Conservation (phyloP, 2,113 vertebrate species). For the Notiomystis cincta region DNA sequence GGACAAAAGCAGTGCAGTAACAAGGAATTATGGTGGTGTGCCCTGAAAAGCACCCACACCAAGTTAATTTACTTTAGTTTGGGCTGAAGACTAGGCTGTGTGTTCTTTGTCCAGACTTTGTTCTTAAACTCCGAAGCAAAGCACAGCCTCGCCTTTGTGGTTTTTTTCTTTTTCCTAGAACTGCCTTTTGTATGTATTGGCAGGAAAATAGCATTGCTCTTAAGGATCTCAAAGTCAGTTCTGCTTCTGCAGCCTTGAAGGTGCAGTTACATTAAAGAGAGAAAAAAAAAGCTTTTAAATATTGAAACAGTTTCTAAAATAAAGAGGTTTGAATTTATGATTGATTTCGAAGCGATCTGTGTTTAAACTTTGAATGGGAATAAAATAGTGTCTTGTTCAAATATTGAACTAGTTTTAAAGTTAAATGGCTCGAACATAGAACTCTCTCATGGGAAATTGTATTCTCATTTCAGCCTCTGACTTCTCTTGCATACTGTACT, state of each 20-base stretch:
- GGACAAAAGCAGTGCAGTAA: neutral
- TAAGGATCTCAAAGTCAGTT: constrained; percentile 40
- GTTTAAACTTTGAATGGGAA: constrained; percentile 53
- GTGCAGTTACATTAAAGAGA: constrained; percentile 4
- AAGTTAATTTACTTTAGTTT: neutral
- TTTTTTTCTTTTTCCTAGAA: constrained; percentile 29
- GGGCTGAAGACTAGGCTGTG: neutral
- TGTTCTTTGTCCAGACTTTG: constrained; percentile 36
- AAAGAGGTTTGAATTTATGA: constrained; percentile 52
- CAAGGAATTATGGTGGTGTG: neutral
- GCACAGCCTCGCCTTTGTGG: constrained; percentile 37
- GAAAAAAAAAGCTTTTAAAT: neutral
- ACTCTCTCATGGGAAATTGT: constrained; percentile 58
- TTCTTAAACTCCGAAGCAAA: constrained; percentile 50
- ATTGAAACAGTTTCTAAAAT: constrained; percentile 51
- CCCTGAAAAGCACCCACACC: neutral
- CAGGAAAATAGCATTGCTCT: constrained; percentile 14
- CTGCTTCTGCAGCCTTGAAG: constrained; percentile 21
- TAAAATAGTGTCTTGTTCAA: constrained; percentile 67
- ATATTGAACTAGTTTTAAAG: constrained; percentile 66
- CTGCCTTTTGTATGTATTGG: constrained; percentile 35
- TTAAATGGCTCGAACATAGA: constrained; percentile 59
- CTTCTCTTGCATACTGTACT: constrained; percentile 32
- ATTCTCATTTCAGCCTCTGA: constrained; percentile 34
- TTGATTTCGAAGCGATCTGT: constrained; percentile 31